phyloP scores from a whole-genome alignment of 2,888 invertebrate species.

The Pristionchus mayeri region DNA sequence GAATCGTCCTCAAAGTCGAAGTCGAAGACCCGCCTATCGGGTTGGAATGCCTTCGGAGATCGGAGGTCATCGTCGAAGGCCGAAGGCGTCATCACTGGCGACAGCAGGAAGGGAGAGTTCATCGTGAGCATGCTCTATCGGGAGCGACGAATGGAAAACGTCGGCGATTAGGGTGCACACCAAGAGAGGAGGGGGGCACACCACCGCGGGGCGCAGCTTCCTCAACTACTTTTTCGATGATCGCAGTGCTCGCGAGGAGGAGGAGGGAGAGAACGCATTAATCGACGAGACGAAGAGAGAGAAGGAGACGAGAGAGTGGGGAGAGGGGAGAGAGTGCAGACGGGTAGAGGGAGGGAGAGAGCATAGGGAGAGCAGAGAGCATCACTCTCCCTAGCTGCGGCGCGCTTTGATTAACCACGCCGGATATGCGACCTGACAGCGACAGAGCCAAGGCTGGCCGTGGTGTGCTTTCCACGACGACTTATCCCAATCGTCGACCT shows the following conservation, averaged over 20 bases:
- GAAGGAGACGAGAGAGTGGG: conserved; percentile 18
- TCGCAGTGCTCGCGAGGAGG: conserved; percentile 4
- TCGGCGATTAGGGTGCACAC: neutral
- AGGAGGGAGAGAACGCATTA: conserved; percentile 20
- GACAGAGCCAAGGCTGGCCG: conserved; percentile 4
- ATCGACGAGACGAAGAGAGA: conserved; percentile 34
- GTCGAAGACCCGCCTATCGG: conserved; percentile 6
- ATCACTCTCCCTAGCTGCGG: neutral
- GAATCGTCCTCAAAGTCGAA: conserved; percentile 32
- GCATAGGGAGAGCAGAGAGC: neutral
- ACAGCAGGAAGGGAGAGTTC: conserved; percentile 28
- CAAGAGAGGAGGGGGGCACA: neutral
- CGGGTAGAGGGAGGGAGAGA: conserved; percentile 3
- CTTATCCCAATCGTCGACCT: neutral
- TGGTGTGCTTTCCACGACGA: neutral
- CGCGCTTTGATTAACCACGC: conserved; percentile 40
- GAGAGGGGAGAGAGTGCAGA: neutral
- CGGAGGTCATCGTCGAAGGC: conserved; percentile 30
- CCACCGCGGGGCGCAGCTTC: conserved; percentile 35
- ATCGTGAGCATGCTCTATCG: conserved; percentile 28
- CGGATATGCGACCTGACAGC: conserved; percentile 45
- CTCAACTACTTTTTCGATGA: conserved; percentile 43
- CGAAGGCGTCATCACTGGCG: conserved; percentile 19
- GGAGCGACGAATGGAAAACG: conserved; percentile 20
- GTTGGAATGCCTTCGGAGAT: conserved; percentile 12